These are phyloP conservation scores for Urocynchramus pylzowi DNA, from an alignment of 2,113 vertebrate species.

Conservation along the genomic window DNA sequence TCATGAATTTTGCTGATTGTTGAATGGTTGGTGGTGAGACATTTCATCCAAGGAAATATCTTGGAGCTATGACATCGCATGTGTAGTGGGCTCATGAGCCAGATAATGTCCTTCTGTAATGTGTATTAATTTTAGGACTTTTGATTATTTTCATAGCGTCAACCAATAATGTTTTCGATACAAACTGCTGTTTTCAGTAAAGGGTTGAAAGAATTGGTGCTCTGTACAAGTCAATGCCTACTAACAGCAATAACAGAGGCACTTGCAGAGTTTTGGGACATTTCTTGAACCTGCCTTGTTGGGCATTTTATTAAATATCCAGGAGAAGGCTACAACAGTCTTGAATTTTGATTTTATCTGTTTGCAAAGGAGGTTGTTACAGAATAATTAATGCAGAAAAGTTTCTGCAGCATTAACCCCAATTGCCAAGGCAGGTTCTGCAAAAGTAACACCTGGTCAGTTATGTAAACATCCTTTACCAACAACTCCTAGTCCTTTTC, in stretches of 20 bases:
- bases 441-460: background rate
- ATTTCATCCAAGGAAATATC: background rate
- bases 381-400: background rate
- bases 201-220: background rate
- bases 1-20: background rate
- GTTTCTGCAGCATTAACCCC: background rate
- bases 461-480: background rate
- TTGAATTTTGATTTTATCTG: background rate
- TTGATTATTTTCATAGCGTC: background rate
- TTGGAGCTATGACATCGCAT: background rate
- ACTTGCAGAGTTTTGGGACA: background rate
- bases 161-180: background rate
- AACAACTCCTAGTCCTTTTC: background rate
- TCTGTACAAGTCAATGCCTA: background rate
- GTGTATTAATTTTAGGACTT: background rate
- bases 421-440: background rate
- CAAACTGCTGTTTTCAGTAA: background rate
- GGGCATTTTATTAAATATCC: background rate
- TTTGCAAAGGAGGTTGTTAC: background rate
- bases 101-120: background rate
- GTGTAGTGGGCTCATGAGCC: background rate
- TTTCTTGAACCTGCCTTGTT: background rate
- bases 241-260: background rate
- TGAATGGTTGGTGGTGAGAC: background rate
- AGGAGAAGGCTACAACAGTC: background rate